These are phyloP conservation scores for Melieria crassipennis DNA, from an alignment of 2,888 invertebrate species.

Conservation along the genomic window DNA sequence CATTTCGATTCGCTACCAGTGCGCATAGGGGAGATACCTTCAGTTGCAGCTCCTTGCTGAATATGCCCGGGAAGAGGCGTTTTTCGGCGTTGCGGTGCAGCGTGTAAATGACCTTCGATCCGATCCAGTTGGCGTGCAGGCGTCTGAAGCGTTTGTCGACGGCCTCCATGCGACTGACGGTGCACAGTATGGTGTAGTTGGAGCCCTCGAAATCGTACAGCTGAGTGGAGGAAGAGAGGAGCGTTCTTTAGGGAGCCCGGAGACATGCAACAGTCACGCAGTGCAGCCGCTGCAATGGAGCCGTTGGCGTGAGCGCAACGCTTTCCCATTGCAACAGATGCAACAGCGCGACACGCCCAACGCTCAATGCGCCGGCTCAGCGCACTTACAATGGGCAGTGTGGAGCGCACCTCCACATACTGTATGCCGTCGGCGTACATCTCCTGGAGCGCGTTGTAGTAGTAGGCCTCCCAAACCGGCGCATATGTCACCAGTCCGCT, in stretches of 20 bases:
- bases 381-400: conserved; percentile 67
- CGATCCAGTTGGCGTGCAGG: conserved; percentile 74
- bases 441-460: conserved; percentile 72
- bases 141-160: conserved; percentile 66
- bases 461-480: conserved; percentile 74
- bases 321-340: too few relatives aligned
- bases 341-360: too few relatives aligned
- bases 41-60: conserved; percentile 20
- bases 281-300: too few relatives aligned
- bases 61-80: conserved; percentile 3
- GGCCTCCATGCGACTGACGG: conserved; percentile 69
- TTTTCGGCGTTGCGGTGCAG: conserved; percentile 68
- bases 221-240: conserved; percentile 37
- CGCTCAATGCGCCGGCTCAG: too few relatives aligned
- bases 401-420: conserved; percentile 75
- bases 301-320: too few relatives aligned
- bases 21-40: conserved; percentile 6
- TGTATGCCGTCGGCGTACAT: conserved; percentile 75
- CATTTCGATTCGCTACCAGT: conserved; percentile 46
- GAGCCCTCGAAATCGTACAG: conserved; percentile 76
- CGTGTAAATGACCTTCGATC: conserved; percentile 77
- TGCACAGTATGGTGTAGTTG: conserved; percentile 68
- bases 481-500: conserved; percentile 70
- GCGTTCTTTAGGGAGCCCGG: not conserved
- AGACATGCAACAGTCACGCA: too few relatives aligned